Percentiles rank a stretch among this genome's conserved stretches.
phyloP scores from a whole-genome alignment of 2,888 invertebrate genomes.

The Limnephilus auricula region DNA sequence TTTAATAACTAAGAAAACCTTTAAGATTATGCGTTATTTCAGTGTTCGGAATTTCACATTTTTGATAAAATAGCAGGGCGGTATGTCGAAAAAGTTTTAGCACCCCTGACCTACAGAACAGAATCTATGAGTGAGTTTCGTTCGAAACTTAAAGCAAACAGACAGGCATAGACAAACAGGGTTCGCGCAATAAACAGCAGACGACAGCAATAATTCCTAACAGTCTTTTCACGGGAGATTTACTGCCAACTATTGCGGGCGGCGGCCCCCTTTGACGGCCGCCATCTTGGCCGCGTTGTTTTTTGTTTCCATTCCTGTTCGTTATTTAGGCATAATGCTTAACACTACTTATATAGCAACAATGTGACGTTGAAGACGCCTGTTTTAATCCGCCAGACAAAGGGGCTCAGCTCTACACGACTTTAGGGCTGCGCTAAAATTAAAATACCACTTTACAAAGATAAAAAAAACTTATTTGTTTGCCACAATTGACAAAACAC shows the following conservation, averaged over 20 bases:
- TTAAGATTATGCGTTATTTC: too few relatives aligned
- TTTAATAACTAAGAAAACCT: too few relatives aligned
- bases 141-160: background rate
- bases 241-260: conserved; percentile 52
- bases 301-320: conserved; percentile 57
- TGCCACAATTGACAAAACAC: background rate
- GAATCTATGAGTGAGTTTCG: conserved; percentile 30
- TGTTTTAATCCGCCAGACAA: conserved; percentile 47
- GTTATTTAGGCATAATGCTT: conserved; percentile 55
- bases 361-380: conserved; percentile 57
- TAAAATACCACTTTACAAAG: background rate
- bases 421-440: conserved; percentile 26
- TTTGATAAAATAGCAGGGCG: background rate
- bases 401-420: conserved; percentile 33
- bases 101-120: background rate
- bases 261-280: conserved; percentile 55
- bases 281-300: conserved; percentile 50
- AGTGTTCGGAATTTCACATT: background rate
- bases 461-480: background rate
- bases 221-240: conserved; percentile 61
- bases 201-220: conserved; percentile 60
- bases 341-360: conserved; percentile 52
- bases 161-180: conserved; percentile 38
- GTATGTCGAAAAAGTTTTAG: background rate
- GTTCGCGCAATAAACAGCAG: conserved; percentile 59